phyloP scores from a whole-genome alignment of 2,797 vertebrate species.

The Heterohyrax brucei region DNA sequence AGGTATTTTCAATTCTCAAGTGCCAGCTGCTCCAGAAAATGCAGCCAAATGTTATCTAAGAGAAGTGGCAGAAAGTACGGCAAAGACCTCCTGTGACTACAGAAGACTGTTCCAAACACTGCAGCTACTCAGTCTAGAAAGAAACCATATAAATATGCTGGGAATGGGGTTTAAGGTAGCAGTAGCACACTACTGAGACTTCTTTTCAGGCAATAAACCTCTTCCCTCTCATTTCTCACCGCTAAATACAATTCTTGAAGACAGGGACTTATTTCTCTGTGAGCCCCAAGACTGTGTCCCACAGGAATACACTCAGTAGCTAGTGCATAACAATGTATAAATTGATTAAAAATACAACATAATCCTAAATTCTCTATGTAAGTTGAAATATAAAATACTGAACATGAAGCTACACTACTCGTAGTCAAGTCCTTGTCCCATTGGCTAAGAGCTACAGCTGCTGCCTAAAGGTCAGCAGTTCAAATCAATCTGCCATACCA shows the following conservation, averaged over 20 bases:
- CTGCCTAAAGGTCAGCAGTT: too few species aligned
- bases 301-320: background rate
- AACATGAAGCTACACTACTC: background rate
- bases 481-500: too few species aligned
- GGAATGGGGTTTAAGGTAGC: background rate
- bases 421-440: background rate
- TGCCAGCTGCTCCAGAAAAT: slow-evolving; percentile 83
- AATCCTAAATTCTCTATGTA: background rate
- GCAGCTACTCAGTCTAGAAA: slow-evolving; percentile 14
- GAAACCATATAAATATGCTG: background rate
- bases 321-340: background rate
- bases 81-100: slow-evolving; percentile 14
- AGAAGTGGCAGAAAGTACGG: slow-evolving; percentile 60
- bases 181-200: background rate
- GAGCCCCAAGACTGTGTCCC: background rate
- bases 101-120: background rate
- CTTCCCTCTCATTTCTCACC: background rate
- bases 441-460: too few species aligned
- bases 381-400: background rate
- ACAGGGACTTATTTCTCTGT: background rate
- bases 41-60: slow-evolving; percentile 84
- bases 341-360: background rate
- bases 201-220: background rate
- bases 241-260: background rate
- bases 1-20: slow-evolving; percentile 84